Conservation (phyloP, 2,888 invertebrate species). For the Eledone cirrhosa region DNA sequence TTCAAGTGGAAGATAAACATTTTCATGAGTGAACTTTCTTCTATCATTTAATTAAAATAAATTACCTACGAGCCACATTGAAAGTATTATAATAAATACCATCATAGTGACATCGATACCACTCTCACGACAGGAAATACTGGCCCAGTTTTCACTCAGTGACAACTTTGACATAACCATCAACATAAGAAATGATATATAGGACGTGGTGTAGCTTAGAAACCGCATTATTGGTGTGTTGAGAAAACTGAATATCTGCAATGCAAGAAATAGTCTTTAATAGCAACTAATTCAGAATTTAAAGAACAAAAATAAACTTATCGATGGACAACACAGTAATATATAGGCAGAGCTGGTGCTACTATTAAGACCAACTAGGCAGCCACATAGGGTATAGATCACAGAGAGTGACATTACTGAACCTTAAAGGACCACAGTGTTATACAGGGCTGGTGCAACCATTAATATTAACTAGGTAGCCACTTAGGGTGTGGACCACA, state of each 20-base stretch:
- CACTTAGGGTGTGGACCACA: too few relatives aligned
- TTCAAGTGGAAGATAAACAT: too few relatives aligned
- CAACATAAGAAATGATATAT: slow-evolving; percentile 53
- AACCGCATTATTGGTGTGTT: slow-evolving; percentile 58
- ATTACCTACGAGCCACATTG: slow-evolving; percentile 55
- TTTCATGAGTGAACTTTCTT: background rate
- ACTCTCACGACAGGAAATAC: slow-evolving; percentile 48
- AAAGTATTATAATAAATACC: slow-evolving; percentile 44
- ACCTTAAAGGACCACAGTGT: too few relatives aligned
- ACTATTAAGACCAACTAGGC: too few relatives aligned
- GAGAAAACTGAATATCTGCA: slow-evolving; percentile 47
- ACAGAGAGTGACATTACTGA: too few relatives aligned
- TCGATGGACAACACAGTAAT: too few relatives aligned
- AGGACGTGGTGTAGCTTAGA: slow-evolving; percentile 59
- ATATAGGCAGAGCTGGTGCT: too few relatives aligned
- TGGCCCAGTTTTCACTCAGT: slow-evolving; percentile 45
- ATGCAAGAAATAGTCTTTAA: background rate
- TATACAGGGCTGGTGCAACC: too few relatives aligned
- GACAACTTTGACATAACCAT: slow-evolving; percentile 49
- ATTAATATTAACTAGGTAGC: too few relatives aligned
- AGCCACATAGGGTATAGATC: too few relatives aligned
- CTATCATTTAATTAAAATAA: background rate
- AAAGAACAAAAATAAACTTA: too few relatives aligned
- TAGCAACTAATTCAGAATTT: background rate
- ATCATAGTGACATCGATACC: slow-evolving; percentile 38